A percentile compares a stretch with the other conserved stretches of the same genome.
Evolutionary conservation across 2,113 vertebrate species (phyloP).

Genomic region (Dromiciops gliroides): DNA sequence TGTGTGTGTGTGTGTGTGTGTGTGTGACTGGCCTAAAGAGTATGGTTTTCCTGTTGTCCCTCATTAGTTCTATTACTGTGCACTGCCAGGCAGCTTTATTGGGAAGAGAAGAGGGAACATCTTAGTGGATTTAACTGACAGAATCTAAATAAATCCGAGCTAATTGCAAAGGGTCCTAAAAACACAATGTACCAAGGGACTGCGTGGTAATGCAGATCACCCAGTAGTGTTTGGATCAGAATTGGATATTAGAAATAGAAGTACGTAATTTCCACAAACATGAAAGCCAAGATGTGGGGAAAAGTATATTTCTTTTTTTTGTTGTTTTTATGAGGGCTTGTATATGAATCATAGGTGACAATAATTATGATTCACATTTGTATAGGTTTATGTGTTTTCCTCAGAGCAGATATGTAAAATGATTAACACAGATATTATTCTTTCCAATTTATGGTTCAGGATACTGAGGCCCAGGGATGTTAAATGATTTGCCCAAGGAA

Average conservation of each 20-base stretch:
- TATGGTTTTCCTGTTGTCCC: conserved; percentile 20
- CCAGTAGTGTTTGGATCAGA: conserved; percentile 45
- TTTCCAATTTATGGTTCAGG: neutral
- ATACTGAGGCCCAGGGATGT: neutral
- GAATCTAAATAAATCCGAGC: conserved; percentile 70
- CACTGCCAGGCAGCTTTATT: conserved; percentile 62
- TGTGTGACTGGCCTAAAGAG: conserved; percentile 35
- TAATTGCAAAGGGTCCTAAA: conserved; percentile 73
- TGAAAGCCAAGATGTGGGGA: neutral
- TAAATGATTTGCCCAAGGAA: neutral
- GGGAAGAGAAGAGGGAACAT: conserved; percentile 55
- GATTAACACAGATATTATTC: neutral
- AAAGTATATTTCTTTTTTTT: conserved; percentile 11
- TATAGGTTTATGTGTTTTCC: neutral
- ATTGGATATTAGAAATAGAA: conserved; percentile 28
- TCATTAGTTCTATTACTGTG: conserved; percentile 53
- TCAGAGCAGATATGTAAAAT: neutral
- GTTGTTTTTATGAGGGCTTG: neutral
- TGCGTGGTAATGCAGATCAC: conserved; percentile 21
- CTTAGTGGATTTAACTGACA: conserved; percentile 63
- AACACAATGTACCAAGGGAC: conserved; percentile 45
- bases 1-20: neutral
- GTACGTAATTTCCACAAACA: conserved; percentile 10
- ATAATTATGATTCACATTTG: neutral
- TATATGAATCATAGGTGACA: too few species aligned